Evolutionary conservation across 2,113 vertebrate genomes (phyloP).

Genomic region (Macquaria ambigua): DNA sequence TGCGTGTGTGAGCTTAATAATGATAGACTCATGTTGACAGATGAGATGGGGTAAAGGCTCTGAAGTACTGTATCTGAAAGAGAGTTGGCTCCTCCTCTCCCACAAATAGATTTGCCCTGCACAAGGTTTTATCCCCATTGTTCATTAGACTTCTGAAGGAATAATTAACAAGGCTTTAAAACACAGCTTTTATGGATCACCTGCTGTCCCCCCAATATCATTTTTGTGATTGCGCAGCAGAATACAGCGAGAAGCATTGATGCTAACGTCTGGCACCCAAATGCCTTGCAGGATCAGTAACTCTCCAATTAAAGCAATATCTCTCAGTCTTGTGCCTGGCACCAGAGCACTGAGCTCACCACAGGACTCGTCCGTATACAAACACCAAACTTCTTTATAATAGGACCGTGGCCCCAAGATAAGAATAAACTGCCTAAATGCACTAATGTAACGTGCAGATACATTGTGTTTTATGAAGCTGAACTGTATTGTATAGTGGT

Average conservation of each 20-base stretch:
- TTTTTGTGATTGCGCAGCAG: constrained; percentile 88
- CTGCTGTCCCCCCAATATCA: constrained; percentile 88
- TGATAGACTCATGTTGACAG: constrained; percentile 68
- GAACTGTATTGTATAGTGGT: constrained; percentile 59
- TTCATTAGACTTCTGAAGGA: constrained; percentile 87
- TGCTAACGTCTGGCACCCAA: constrained; percentile 83
- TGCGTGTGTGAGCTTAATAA: constrained; percentile 55
- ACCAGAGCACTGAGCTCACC: constrained; percentile 68
- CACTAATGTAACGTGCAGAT: constrained; percentile 62
- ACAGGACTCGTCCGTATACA: constrained; percentile 67
- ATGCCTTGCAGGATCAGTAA: constrained; percentile 85
- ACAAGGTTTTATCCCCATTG: constrained; percentile 82
- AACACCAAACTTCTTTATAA: constrained; percentile 69
- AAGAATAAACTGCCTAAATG: constrained; percentile 72
- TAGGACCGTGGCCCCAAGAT: constrained; percentile 61
- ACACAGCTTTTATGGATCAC: constrained; percentile 88
- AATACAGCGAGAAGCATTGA: constrained; percentile 81
- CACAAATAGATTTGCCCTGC: constrained; percentile 76
- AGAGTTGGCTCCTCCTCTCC: constrained; percentile 62
- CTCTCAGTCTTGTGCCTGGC: constrained; percentile 77
- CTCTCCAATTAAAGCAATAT: constrained; percentile 86
- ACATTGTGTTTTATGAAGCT: constrained; percentile 69
- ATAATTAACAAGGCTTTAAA: constrained; percentile 90
- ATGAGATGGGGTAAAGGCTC: constrained; percentile 65
- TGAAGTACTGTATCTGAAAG: constrained; percentile 66